These are phyloP conservation scores for Cinclus mexicanus DNA, from an alignment of 2,113 vertebrate species.

Conservation along the genomic window DNA sequence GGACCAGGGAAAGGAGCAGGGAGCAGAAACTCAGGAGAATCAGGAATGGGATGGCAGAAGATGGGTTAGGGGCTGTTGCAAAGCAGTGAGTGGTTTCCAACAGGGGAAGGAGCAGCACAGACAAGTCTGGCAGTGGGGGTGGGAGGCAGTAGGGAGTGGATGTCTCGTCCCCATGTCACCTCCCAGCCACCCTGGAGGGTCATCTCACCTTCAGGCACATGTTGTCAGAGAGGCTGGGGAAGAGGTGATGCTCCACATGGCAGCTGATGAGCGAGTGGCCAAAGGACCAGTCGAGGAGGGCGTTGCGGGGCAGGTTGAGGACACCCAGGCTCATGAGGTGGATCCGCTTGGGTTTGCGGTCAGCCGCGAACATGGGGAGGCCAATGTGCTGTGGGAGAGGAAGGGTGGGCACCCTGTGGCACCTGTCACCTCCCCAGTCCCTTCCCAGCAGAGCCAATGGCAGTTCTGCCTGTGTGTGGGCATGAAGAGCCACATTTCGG, in stretches of 20 bases:
- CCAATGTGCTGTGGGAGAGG: constrained; percentile 84
- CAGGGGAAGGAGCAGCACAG: background rate
- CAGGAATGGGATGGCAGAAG: background rate
- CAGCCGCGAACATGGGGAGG: constrained; percentile 86
- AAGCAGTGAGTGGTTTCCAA: background rate
- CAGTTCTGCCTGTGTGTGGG: background rate
- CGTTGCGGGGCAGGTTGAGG: constrained; percentile 87
- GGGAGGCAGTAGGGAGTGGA: background rate
- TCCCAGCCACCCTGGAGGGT: rapidly evolving
- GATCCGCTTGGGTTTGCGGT: constrained; percentile 81
- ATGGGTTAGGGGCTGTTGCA: background rate
- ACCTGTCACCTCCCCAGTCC: rapidly evolving
- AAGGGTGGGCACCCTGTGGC: background rate
- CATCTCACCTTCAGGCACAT: constrained; percentile 90
- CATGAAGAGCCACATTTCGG: background rate
- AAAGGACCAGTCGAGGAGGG: constrained; percentile 87
- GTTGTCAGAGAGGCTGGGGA: constrained; percentile 89
- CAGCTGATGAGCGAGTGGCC: constrained; percentile 94
- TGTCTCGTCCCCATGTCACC: rapidly evolving
- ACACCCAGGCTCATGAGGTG: constrained; percentile 89
- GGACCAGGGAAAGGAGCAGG: background rate
- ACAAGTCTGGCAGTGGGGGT: too few relatives aligned
- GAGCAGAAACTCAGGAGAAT: background rate
- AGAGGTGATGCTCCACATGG: constrained; percentile 94
- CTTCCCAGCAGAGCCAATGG: background rate